These are phyloP conservation scores for Aphaenogaster rudis DNA, from an alignment of 1,140 invertebrate genomes.

Conservation along the genomic window DNA sequence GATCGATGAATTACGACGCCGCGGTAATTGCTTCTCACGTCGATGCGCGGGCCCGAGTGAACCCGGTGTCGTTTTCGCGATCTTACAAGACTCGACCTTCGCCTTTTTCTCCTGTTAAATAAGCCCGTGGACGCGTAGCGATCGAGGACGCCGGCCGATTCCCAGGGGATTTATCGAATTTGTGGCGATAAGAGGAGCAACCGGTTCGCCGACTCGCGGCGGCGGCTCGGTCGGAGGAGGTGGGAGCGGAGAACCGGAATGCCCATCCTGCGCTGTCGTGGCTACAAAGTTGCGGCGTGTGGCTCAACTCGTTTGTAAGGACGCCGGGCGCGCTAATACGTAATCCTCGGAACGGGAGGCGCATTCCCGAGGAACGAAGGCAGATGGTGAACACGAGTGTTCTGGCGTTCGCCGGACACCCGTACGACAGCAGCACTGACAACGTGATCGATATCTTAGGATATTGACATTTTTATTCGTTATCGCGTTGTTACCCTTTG, in stretches of 20 bases:
- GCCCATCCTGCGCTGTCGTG: constrained; percentile 63
- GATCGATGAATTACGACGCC: constrained; percentile 54
- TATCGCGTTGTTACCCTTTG: constrained; percentile 18
- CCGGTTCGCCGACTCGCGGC: constrained; percentile 67
- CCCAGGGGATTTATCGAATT: constrained; percentile 71
- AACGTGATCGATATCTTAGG: constrained; percentile 41
- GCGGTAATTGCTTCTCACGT: constrained; percentile 55
- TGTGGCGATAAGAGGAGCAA: constrained; percentile 69
- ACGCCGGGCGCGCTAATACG: constrained; percentile 71
- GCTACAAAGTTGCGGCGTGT: constrained; percentile 77
- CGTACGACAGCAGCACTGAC: constrained; percentile 16
- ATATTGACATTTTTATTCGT: constrained; percentile 40
- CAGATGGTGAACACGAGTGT: constrained; percentile 37
- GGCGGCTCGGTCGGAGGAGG: constrained; percentile 26
- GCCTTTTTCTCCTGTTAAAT: constrained; percentile 32
- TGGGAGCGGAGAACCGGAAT: constrained; percentile 70
- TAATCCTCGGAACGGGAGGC: constrained; percentile 60
- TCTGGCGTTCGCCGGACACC: constrained; percentile 7
- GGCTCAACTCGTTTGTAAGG: constrained; percentile 58
- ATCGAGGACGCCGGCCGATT: constrained; percentile 50
- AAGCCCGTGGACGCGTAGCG: constrained; percentile 23
- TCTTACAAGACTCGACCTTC: constrained; percentile 44
- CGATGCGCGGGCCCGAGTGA: constrained; percentile 8
- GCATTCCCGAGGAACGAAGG: constrained; percentile 47
- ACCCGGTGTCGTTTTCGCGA: constrained; percentile 40